Percentiles rank a stretch among this genome's conserved stretches.
phyloP scores from a whole-genome alignment of 2,113 vertebrate genomes.

The Gambusia affinis region DNA sequence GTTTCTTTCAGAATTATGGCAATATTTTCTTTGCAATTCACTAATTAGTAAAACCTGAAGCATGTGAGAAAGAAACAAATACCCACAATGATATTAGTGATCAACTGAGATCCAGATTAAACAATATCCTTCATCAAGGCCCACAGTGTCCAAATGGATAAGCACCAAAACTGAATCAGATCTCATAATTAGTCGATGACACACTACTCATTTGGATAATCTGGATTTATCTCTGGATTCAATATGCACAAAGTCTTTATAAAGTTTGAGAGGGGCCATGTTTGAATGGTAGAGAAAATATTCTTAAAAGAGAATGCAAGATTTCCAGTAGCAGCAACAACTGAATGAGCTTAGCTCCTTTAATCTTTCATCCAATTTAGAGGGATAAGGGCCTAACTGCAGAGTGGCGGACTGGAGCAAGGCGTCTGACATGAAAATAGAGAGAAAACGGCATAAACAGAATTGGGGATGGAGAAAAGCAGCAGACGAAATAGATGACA shows the following conservation, averaged over 20 bases:
- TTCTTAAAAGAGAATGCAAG: constrained; percentile 29
- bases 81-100: constrained; percentile 4
- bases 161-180: constrained; percentile 16
- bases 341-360: constrained; percentile 42
- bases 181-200: constrained; percentile 48
- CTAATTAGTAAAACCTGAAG: background rate
- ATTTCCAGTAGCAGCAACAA: constrained; percentile 44
- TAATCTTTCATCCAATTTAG: constrained; percentile 70
- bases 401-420: constrained; percentile 14
- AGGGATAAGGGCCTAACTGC: constrained; percentile 46
- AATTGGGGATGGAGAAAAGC: constrained; percentile 11
- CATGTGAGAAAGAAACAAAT: background rate
- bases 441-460: constrained; percentile 35
- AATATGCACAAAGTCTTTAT: constrained; percentile 32
- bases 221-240: constrained; percentile 46
- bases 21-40: background rate
- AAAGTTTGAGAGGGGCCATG: constrained; percentile 18
- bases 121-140: constrained; percentile 11
- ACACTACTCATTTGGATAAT: constrained; percentile 35
- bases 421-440: constrained; percentile 34
- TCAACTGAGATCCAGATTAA: constrained; percentile 24
- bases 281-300: constrained; percentile 17
- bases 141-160: constrained; percentile 9
- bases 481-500: constrained; percentile 47
- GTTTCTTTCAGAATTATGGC: background rate